These are phyloP conservation scores for Tiliqua scincoides DNA, from an alignment of 2,113 vertebrate species.

Conservation along the genomic window DNA sequence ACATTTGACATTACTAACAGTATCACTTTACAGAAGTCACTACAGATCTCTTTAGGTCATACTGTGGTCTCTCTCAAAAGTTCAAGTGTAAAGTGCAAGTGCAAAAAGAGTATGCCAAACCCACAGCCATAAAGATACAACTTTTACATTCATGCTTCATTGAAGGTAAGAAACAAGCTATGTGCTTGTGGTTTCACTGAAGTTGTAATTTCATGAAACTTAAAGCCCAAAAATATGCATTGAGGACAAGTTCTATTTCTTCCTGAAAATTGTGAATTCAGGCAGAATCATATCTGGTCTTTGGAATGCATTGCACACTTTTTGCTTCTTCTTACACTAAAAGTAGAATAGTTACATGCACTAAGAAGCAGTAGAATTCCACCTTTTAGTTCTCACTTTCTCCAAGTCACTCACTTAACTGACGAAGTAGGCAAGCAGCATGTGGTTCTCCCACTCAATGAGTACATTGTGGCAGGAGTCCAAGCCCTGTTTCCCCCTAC, in stretches of 20 bases:
- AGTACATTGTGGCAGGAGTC: constrained; percentile 68
- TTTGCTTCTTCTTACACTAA: constrained; percentile 41
- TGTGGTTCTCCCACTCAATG: constrained; percentile 65
- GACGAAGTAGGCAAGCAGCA: constrained; percentile 54
- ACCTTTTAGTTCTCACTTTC: constrained; percentile 59
- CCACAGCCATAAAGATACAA: background rate
- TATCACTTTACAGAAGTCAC: background rate
- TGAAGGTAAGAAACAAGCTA: background rate
- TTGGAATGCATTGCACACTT: background rate
- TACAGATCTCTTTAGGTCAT: background rate
- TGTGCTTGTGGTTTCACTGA: too few species aligned
- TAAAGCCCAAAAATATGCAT: constrained; percentile 7
- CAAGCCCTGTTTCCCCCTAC: constrained; percentile 67
- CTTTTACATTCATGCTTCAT: background rate
- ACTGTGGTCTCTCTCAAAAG: background rate
- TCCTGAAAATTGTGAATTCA: constrained; percentile 42
- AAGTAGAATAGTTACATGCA: constrained; percentile 57
- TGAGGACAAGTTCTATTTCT: constrained; percentile 42
- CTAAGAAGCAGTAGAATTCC: constrained; percentile 65
- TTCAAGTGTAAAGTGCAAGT: background rate
- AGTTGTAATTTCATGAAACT: constrained; percentile 22
- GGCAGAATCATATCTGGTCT: constrained; percentile 41
- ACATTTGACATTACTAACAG: background rate
- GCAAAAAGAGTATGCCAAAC: background rate
- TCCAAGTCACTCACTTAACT: constrained; percentile 60